Conservation (phyloP, 23 tunicate species). For the Trididemnum nubilum region DNA sequence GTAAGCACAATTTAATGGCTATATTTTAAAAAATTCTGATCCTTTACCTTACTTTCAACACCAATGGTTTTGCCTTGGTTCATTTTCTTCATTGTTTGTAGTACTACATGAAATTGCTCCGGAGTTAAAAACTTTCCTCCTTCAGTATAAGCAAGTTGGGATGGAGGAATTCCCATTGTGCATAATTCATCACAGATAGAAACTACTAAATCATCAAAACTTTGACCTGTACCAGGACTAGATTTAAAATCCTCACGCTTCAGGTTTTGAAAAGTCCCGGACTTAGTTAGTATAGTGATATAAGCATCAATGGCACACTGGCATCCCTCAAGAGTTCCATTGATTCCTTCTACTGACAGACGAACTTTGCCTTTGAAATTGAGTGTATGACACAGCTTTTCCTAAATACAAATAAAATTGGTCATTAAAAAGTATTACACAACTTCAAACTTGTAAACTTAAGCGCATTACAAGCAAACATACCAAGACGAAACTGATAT, state of each 20-base stretch:
- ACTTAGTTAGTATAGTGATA: neutral
- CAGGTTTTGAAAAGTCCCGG: slow-evolving; percentile 22
- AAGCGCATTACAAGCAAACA: neutral
- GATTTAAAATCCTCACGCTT: slow-evolving; percentile 57
- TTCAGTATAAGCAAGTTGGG: slow-evolving; percentile 13
- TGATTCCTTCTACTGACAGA: slow-evolving; percentile 72
- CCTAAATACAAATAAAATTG: slow-evolving; percentile 28
- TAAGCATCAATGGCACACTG: slow-evolving; percentile 46
- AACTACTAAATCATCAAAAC: slow-evolving; percentile 55
- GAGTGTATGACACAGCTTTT: slow-evolving; percentile 27
- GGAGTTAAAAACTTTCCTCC: slow-evolving; percentile 81
- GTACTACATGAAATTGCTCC: slow-evolving; percentile 51
- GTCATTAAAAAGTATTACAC: neutral
- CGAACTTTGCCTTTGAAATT: slow-evolving; percentile 72
- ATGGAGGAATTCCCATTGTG: slow-evolving; percentile 69
- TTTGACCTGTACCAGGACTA: slow-evolving; percentile 64
- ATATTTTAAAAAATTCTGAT: too few species aligned
- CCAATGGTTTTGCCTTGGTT: too few species aligned
- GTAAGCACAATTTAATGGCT: too few species aligned
- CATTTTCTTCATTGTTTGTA: neutral
- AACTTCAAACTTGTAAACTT: neutral
- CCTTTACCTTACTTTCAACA: too few species aligned
- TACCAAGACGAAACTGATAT: neutral
- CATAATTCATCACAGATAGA: slow-evolving; percentile 62
- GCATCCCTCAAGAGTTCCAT: slow-evolving; percentile 91